Evolutionary conservation across 2,888 invertebrate genomes (phyloP).

Genomic region (Caenorhabditis macrosperma): DNA sequence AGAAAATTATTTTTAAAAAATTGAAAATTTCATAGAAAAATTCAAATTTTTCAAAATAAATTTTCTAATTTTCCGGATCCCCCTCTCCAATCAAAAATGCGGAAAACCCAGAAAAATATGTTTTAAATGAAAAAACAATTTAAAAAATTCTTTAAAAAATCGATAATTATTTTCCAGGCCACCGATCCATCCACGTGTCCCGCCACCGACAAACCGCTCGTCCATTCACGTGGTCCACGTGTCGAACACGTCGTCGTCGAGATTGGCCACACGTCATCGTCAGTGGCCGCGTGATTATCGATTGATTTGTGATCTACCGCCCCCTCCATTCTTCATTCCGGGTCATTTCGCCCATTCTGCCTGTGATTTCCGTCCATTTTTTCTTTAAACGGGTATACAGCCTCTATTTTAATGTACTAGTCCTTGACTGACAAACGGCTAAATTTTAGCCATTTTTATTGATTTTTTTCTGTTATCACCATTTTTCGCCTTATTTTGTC

Average conservation of each 20-base stretch:
- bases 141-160: neutral
- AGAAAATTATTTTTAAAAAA: neutral
- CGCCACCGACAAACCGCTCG: constrained; percentile 1
- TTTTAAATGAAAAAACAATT: too few species aligned
- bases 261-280: constrained; percentile 25
- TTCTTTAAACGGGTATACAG: too few species aligned
- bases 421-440: too few species aligned
- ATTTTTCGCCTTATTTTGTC: too few species aligned
- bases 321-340: too few species aligned
- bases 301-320: neutral
- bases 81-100: too few species aligned
- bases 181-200: neutral
- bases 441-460: too few species aligned
- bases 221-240: constrained; percentile 4
- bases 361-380: neutral
- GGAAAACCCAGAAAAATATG: neutral
- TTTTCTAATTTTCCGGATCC: neutral
- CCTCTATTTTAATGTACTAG: too few species aligned
- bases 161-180: constrained; percentile 21
- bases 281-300: constrained; percentile 1
- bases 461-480: too few species aligned
- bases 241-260: constrained; percentile 39
- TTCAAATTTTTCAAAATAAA: neutral
- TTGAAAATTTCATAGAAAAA: neutral
- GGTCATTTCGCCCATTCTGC: neutral